Percentiles rank a stretch among this genome's conserved stretches.
Evolutionary conservation across 2,113 vertebrate species (phyloP).

Genomic region (Ancistrus triradiatus): DNA sequence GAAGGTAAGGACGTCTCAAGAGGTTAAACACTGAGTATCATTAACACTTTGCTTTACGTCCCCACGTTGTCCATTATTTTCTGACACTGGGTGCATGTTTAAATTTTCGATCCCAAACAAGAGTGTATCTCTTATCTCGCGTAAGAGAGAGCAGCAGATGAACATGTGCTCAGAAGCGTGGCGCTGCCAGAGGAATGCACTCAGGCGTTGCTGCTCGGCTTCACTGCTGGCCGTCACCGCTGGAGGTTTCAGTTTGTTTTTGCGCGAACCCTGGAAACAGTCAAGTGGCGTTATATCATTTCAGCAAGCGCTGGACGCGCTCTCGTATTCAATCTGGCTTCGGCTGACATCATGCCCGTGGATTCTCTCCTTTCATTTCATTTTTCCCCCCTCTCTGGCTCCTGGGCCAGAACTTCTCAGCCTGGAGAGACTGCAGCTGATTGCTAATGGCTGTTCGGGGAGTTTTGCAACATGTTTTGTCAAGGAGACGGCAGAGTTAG

Average conservation of each 20-base stretch:
- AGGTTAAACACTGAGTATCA: too few species aligned
- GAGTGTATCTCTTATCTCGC: too few species aligned
- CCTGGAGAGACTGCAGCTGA: not conserved
- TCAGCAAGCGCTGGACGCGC: conserved; percentile 6
- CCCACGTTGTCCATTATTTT: too few species aligned
- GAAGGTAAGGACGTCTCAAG: too few species aligned
- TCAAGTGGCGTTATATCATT: conserved; percentile 15
- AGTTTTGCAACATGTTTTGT: conserved; percentile 7
- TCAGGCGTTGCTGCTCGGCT: not conserved
- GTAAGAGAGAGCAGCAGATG: too few species aligned
- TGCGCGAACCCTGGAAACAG: conserved; percentile 12
- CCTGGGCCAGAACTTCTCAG: not conserved
- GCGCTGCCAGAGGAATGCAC: conserved; percentile 2
- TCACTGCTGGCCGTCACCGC: not conserved
- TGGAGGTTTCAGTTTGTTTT: not conserved
- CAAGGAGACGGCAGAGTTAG: not conserved
- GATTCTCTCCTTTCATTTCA: not conserved
- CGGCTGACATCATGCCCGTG: not conserved
- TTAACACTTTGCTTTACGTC: too few species aligned
- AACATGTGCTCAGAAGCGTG: not conserved
- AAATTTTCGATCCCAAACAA: too few species aligned
- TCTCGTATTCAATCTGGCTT: too few species aligned
- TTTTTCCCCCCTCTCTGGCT: too few species aligned
- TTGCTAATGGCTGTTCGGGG: not conserved
- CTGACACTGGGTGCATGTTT: too few species aligned